Evolutionary conservation across 2,888 invertebrate species (phyloP).

Genomic region (Formica aserva): DNA sequence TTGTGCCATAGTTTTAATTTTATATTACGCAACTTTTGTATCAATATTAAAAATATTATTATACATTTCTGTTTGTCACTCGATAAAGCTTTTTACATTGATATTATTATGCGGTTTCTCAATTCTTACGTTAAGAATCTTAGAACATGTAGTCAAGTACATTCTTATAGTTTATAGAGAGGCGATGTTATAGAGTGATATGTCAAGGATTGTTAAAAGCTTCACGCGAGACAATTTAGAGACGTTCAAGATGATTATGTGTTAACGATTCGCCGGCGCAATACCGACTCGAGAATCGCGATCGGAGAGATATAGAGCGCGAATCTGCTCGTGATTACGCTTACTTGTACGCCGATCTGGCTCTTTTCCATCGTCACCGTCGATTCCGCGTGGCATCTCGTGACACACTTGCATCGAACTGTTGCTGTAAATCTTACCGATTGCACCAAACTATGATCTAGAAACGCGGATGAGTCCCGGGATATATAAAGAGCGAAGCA

Average conservation of each 20-base stretch:
- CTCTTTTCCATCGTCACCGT: constrained; percentile 67
- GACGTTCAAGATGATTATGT: constrained; percentile 32
- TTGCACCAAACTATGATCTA: constrained; percentile 85
- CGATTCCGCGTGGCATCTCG: constrained; percentile 62
- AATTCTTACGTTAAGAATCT: not conserved
- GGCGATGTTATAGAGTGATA: not conserved
- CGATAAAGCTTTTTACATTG: not conserved
- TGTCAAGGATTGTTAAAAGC: constrained; percentile 25
- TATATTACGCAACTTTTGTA: not conserved
- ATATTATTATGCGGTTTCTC: not conserved
- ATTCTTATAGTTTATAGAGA: not conserved
- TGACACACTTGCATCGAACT: constrained; percentile 83
- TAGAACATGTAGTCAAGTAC: not conserved
- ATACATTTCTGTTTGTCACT: not conserved
- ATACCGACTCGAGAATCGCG: constrained; percentile 67
- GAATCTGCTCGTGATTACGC: constrained; percentile 62
- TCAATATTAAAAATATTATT: not conserved
- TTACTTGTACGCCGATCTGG: constrained; percentile 60
- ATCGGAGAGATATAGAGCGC: constrained; percentile 74
- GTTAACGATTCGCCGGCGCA: constrained; percentile 58
- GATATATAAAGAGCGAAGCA: constrained; percentile 85
- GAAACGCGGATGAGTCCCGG: constrained; percentile 82
- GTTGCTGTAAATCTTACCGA: constrained; percentile 84
- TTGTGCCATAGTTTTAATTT: not conserved
- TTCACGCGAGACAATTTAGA: constrained; percentile 30